phyloP scores from a whole-genome alignment of 53 echinoderm and acorn worm species.

The Antedon mediterranea region DNA sequence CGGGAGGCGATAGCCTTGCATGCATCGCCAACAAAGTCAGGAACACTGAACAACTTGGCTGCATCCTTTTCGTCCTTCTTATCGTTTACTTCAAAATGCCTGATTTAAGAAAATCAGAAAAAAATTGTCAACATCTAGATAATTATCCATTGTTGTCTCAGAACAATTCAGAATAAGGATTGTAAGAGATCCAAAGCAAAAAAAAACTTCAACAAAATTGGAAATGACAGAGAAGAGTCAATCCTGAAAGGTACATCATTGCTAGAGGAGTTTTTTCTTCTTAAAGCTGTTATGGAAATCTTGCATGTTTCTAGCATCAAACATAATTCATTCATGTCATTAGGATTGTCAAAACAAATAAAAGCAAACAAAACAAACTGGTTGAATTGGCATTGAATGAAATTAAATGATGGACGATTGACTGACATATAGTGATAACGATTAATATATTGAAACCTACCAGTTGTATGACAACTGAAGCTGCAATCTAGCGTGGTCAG shows the following conservation, averaged over 20 bases:
- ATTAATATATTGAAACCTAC: conserved; percentile 20
- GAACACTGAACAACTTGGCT: conserved; percentile 94
- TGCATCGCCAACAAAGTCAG: conserved; percentile 95
- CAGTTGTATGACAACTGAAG: conserved; percentile 98
- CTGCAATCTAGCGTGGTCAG: conserved; percentile 86
- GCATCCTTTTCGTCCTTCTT: conserved; percentile 36
- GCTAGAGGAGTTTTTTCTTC: no score
- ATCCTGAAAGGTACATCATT: no score
- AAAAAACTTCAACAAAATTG: no score
- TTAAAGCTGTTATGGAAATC: no score
- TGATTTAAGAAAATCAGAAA: conserved; percentile 5
- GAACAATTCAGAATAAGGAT: no score
- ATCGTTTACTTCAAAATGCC: conserved; percentile 82
- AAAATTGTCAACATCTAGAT: no score
- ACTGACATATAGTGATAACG: background rate
- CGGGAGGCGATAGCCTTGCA: conserved; percentile 96
- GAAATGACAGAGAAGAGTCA: no score
- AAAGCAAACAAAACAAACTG: background rate
- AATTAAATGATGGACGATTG: background rate
- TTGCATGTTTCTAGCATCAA: no score
- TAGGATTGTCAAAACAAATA: background rate
- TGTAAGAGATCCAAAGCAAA: no score
- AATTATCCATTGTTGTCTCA: no score
- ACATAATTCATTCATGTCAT: no score
- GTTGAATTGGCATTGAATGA: background rate